A percentile compares a stretch with the other conserved stretches of the same genome.
These are phyloP conservation scores for Neocrepidodera transversa DNA, from an alignment of 2,888 invertebrate species.

Conservation along the genomic window DNA sequence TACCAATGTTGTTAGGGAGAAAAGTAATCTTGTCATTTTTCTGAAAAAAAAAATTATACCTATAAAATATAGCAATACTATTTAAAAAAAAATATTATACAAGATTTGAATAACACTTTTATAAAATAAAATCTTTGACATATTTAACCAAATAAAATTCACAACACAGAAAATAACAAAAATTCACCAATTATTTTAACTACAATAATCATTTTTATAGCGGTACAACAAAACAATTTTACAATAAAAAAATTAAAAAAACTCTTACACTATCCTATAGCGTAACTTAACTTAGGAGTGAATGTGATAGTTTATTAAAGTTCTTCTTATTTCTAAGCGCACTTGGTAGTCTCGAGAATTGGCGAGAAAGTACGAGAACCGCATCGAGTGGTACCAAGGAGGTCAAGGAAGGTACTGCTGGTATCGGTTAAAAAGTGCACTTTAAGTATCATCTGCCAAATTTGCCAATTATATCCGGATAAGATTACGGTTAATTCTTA, in stretches of 20 bases:
- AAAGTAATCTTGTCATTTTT: conserved; percentile 54
- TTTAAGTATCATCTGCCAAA: conserved; percentile 2
- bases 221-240: conserved; percentile 9
- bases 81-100: no score
- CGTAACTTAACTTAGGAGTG: conserved; percentile 55
- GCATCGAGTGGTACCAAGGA: conserved; percentile 53
- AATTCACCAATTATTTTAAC: not conserved
- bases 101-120: no score
- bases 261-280: conserved; percentile 57
- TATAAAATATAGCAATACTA: no score
- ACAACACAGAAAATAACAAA: not conserved
- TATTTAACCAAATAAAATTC: no score
- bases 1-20: conserved; percentile 47
- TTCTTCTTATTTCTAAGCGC: conserved; percentile 61
- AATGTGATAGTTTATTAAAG: conserved; percentile 60
- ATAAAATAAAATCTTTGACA: no score
- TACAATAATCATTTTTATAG: not conserved
- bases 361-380: conserved; percentile 47
- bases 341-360: conserved; percentile 57
- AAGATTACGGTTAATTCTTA: no score
- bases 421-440: conserved; percentile 25
- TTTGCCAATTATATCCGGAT: not conserved
- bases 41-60: conserved; percentile 50
- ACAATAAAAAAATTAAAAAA: conserved; percentile 42
- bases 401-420: conserved; percentile 55